Conservation (phyloP, 2,113 vertebrate species). For the Urocitellus parryii region DNA sequence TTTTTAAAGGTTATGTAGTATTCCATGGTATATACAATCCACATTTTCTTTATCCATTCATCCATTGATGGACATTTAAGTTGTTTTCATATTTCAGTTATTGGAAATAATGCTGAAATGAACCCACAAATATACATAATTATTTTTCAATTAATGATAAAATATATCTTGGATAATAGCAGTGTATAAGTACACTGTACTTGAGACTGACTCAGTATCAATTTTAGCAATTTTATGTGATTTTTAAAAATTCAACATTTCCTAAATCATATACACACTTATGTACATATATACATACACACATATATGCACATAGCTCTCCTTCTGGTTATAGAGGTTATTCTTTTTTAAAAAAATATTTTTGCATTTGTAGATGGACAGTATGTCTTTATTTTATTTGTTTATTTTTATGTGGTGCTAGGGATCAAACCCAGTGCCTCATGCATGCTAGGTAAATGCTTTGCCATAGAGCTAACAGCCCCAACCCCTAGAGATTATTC, state of each 20-base stretch:
- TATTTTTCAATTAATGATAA: neutral
- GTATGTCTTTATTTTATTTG: no score
- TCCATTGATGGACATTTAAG: neutral
- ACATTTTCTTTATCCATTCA: neutral
- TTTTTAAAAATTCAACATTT: constrained; percentile 14
- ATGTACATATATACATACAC: neutral
- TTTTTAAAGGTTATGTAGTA: neutral
- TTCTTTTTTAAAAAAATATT: no score
- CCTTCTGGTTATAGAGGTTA: neutral
- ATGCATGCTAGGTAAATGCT: no score
- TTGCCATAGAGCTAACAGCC: no score
- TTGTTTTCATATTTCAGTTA: neutral
- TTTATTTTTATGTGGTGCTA: no score
- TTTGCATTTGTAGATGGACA: no score
- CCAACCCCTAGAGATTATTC: neutral
- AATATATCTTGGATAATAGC: neutral
- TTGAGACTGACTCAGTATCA: neutral
- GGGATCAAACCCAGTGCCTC: no score
- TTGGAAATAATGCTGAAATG: neutral
- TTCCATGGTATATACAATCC: neutral
- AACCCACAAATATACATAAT: neutral
- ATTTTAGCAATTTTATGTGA: constrained; percentile 2
- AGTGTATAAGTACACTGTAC: neutral
- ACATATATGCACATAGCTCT: neutral
- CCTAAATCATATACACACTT: neutral